Conservation (phyloP, 2,797 vertebrate genomes). For the Amblyraja radiata region DNA sequence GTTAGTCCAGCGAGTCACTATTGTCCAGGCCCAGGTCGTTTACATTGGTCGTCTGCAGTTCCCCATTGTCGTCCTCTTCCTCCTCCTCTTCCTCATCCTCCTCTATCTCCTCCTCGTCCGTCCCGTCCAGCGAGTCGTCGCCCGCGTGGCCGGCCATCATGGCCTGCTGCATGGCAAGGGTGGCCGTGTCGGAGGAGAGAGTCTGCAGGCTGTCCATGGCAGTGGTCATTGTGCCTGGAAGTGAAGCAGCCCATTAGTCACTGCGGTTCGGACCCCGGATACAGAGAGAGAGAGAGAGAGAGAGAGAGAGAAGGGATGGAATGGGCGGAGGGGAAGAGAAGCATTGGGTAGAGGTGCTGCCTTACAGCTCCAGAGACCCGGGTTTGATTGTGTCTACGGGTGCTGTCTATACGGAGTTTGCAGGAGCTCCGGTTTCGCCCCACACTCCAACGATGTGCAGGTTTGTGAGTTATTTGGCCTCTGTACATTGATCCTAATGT, state of each 20-base stretch:
- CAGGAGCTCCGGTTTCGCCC: no score
- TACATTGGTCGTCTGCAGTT: conserved; percentile 63
- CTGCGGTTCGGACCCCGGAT: not conserved
- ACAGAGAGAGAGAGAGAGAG: not conserved
- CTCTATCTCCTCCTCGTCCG: conserved; percentile 81
- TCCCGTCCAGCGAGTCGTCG: conserved; percentile 86
- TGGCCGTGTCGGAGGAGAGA: conserved; percentile 85
- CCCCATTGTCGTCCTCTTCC: conserved; percentile 68
- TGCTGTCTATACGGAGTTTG: no score
- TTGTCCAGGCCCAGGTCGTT: conserved; percentile 80
- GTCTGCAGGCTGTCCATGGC: conserved; percentile 83
- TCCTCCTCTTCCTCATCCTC: conserved; percentile 67
- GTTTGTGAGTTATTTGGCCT: no score
- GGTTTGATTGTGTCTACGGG: no score
- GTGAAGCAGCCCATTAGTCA: not conserved
- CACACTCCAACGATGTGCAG: no score
- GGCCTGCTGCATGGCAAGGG: conserved; percentile 93
- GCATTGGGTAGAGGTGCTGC: no score
- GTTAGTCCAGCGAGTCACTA: conserved; percentile 55
- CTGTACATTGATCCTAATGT: no score
- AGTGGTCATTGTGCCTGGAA: conserved; percentile 67
- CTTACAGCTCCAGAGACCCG: no score
- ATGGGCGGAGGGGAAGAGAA: not conserved
- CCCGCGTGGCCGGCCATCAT: conserved; percentile 78
- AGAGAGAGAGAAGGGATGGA: not conserved